Evolutionary conservation across 2,888 invertebrate genomes (phyloP).

Genomic region (Carcina quercana): DNA sequence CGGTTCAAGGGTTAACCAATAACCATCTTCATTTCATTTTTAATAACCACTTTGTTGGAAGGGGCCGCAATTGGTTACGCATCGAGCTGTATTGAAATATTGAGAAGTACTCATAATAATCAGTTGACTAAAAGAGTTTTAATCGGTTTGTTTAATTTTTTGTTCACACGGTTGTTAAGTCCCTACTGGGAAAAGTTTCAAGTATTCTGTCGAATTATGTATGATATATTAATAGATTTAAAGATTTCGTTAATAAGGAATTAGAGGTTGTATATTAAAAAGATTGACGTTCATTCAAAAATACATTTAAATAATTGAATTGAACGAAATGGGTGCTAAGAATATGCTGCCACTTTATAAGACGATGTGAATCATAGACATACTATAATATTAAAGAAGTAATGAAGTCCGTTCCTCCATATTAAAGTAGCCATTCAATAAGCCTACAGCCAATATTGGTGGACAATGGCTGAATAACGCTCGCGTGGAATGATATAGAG

Average conservation of each 20-base stretch:
- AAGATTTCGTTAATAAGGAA: too few relatives aligned
- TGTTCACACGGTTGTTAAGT: constrained; percentile 45
- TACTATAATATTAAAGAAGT: too few relatives aligned
- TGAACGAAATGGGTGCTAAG: too few relatives aligned
- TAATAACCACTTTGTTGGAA: constrained; percentile 43
- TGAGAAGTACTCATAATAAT: constrained; percentile 25
- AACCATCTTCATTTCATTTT: constrained; percentile 60
- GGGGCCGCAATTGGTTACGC: constrained; percentile 39
- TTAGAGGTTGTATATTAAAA: too few relatives aligned
- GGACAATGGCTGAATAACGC: constrained; percentile 52
- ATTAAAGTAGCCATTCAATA: constrained; percentile 40
- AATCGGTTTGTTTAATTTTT: constrained; percentile 29
- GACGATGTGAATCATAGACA: too few relatives aligned
- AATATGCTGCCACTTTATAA: too few relatives aligned
- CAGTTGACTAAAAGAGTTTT: constrained; percentile 30
- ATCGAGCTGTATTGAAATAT: constrained; percentile 24
- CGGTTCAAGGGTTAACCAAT: constrained; percentile 63
- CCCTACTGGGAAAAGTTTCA: constrained; percentile 21
- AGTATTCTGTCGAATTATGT: too few relatives aligned
- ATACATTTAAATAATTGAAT: too few relatives aligned
- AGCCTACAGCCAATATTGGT: constrained; percentile 49
- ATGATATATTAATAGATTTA: too few relatives aligned
- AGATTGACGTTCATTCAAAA: too few relatives aligned
- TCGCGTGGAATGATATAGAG: constrained; percentile 19
- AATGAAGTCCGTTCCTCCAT: too few relatives aligned